Base-by-base conservation (phyloP, 2,113 vertebrate genomes). In the Ciconia stormi region DNA sequence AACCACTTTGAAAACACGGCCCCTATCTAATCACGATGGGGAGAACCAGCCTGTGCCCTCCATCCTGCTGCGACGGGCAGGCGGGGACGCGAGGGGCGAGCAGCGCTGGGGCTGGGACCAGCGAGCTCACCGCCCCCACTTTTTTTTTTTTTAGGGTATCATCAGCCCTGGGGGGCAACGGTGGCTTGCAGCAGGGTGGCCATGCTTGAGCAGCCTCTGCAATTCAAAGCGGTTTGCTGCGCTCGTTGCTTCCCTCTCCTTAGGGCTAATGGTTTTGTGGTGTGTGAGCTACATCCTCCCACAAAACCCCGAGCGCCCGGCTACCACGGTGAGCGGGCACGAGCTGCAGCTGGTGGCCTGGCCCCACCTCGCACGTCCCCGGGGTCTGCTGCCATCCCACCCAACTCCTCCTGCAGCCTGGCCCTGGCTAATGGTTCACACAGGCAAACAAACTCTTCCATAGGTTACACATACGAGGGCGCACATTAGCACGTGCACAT, bases 281-380 rank as follows among this genome's bases (percentile, higher is more conserved):
- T 52, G 34, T 52, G 20, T 46, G 29, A 65, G 79, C 50, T 65
- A n/a, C 58, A 13, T 22, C 42, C 34, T 70, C 65, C 44, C 50
- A 26, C 56, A 63, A 21, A 49, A 42, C 42, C n/a, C 53, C 2
- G 2, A 46, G 34, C 4, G 0, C 56, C 16, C 1, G 1, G 36
- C 55, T 63, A 19, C 36, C 29, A 44, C 0, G 1, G 18, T 34
- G 16, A 70, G 21, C 1, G 1, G 42, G 47, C 63, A 50, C 42
- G 10, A 63, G 34, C 36, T 23, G 26, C 0, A 1, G 29, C 23
- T 1, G 1, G 27, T 52, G 67, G 34, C 23, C 52, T 3, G 3
- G 50, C 19, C 62, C 63, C 34, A 53, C 19, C 13, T 55, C 11
- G 4, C 53, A 53, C 1, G 0, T 34, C 18, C 40, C 47, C 1